Evolutionary conservation across 2,888 invertebrate genomes (phyloP), one percentile per base, ranked within the genome.

Genomic region (Himalopsyche kuldschensis): DNA sequence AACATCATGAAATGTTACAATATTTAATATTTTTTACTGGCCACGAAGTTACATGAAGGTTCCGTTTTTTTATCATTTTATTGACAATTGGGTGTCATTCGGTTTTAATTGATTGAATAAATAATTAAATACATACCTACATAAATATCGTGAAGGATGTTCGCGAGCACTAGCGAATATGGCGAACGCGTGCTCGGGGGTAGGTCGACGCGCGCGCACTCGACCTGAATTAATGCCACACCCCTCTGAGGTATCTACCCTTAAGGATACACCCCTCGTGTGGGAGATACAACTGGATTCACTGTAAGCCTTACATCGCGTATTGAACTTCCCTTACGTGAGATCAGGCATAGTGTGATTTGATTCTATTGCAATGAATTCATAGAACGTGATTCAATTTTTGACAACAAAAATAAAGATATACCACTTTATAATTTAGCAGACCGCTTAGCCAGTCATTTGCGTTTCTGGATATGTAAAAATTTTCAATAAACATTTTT

Each of bases 181-280:
- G 69, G 69, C 69, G 69, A 69, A 27, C 69, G 27, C 24, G 69
- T 27, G 69, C 15, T 69, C 69, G 69, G 69, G 69, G 69, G 69
- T 69, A 69, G 69, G 27, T 30, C 69, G 69, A 69, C 69, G 69
- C 69, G 69, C 69, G 69, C 69, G 69, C 69, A 69, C 69, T 69
- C 69, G 69, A 69, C 69, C 69, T 27, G 77, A 81, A 85, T 82
- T 86, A 86, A 86, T 86, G 84, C 85, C 82, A 82, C 84, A 78
- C 86, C 86, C 86, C 75, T 78, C 63, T n/a, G 15, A 47, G 75
- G 30, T 11, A 69, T 69, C 69, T 69, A 69, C 69, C 69, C 69
- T 69, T 69, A 69, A 69, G 69, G 69, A 69, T 69, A 69, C 69
- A 69, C 69, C 69, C 69, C 69, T 69, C 27, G 69, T 69, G 69